phyloP scores from a whole-genome alignment of 2,888 invertebrate genomes.

The Hedychridium roseum region DNA sequence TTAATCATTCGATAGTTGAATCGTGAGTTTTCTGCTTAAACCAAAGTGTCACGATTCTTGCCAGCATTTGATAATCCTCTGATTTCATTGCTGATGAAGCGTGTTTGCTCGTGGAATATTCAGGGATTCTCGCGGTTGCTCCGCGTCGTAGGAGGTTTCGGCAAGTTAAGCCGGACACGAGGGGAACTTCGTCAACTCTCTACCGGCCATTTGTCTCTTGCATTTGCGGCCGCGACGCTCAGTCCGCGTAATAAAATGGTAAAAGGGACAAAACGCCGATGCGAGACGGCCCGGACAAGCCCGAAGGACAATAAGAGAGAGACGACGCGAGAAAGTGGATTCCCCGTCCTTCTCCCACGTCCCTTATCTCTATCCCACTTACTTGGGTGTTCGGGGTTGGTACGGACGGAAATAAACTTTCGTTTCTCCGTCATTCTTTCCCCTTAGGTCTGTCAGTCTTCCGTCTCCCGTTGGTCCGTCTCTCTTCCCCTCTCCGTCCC shows the following conservation, averaged over 20 bases:
- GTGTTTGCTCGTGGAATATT: no score
- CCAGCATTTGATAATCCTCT: no score
- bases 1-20: no score
- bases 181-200: conserved; percentile 4
- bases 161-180: conserved; percentile 12
- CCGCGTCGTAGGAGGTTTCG: no score
- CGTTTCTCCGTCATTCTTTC: conserved; percentile 13
- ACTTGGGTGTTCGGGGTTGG: no score
- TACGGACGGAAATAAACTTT: conserved; percentile 35
- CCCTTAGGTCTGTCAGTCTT: conserved; percentile 3
- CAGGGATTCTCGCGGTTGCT: no score
- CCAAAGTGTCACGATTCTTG: no score
- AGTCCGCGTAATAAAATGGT: conserved; percentile 14
- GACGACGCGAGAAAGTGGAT: conserved; percentile 16
- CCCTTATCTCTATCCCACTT: conserved; percentile 19
- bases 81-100: no score
- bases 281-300: no score
- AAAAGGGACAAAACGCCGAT: conserved; percentile 19
- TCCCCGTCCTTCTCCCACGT: conserved; percentile 26
- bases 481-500: conserved; percentile 4
- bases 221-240: conserved; percentile 25
- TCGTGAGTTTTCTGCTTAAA: no score
- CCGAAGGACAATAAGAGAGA: conserved; percentile 18
- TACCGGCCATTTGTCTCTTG: conserved; percentile 8
- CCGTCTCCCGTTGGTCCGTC: conserved; percentile 2